phyloP scores from a whole-genome alignment of 2,113 vertebrate genomes.

The Eira barbara region DNA sequence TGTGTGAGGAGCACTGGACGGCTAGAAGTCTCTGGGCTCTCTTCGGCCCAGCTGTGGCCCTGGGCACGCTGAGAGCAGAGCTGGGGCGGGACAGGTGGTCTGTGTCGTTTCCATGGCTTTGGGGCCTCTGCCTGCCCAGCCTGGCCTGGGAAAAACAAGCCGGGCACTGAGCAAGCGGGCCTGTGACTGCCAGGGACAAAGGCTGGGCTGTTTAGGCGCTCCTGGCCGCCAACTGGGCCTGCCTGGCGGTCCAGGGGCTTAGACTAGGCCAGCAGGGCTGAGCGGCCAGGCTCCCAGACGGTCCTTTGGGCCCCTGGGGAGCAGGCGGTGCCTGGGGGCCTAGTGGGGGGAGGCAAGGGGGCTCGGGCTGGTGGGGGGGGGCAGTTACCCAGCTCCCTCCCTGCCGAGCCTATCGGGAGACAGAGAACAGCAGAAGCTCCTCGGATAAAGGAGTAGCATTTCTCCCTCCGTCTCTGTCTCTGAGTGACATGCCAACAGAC shows the following conservation, averaged over 20 bases:
- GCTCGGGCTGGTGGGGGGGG: fast-evolving
- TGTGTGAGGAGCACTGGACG: not conserved
- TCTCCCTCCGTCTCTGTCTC: no score
- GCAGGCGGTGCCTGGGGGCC: not conserved
- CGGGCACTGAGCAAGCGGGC: not conserved
- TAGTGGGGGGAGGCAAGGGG: no score
- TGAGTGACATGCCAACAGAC: not conserved
- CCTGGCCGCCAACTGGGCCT: not conserved
- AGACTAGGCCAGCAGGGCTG: not conserved
- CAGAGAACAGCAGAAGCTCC: not conserved
- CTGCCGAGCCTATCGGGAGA: fast-evolving
- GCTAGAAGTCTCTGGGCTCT: not conserved
- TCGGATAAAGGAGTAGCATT: fast-evolving
- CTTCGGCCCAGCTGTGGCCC: not conserved
- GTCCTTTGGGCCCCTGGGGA: not conserved
- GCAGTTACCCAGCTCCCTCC: fast-evolving
- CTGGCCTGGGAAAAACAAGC: slow-evolving; percentile 49
- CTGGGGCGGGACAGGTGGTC: slow-evolving; percentile 38
- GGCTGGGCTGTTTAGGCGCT: not conserved
- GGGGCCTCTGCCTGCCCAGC: not conserved
- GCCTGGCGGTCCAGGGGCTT: not conserved
- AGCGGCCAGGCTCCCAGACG: not conserved
- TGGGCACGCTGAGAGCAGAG: not conserved
- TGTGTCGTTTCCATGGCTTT: slow-evolving; percentile 40
- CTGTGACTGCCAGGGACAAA: slow-evolving; percentile 32